Conservation (phyloP, 2,113 vertebrate species). For the Brachypteracias leptosomus region DNA sequence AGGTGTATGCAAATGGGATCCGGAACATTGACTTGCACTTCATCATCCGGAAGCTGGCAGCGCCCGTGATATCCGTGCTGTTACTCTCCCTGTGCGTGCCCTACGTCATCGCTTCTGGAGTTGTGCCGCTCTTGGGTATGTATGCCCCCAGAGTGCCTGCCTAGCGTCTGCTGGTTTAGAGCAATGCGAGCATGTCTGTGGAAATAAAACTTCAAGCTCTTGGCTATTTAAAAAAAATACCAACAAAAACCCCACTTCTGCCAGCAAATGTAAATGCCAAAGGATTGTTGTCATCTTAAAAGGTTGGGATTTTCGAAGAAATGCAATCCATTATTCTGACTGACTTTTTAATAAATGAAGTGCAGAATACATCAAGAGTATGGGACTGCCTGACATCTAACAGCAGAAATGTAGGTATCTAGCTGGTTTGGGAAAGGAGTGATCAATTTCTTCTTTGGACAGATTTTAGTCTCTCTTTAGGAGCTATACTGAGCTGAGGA, state of each 20-base stretch:
- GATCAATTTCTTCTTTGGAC: background rate
- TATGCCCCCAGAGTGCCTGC: background rate
- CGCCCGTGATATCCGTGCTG: constrained; percentile 93
- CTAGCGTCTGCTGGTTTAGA: background rate
- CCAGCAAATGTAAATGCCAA: background rate
- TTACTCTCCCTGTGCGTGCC: constrained; percentile 93
- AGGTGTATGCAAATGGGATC: constrained; percentile 98
- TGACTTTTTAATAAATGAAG: background rate
- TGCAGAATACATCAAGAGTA: background rate
- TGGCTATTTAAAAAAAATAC: background rate
- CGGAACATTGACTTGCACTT: constrained; percentile 98
- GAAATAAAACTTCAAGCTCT: background rate
- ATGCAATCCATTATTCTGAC: background rate
- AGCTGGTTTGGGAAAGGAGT: background rate
- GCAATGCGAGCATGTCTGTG: background rate
- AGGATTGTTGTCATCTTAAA: background rate
- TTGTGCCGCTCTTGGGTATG: constrained; percentile 91
- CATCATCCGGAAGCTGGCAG: constrained; percentile 93
- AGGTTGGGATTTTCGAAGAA: background rate
- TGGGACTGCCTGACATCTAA: background rate
- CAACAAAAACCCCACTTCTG: background rate
- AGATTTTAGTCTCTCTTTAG: background rate
- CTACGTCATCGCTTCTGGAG: constrained; percentile 90
- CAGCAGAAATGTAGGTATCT: background rate
- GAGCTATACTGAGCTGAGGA: background rate